Conservation (phyloP, 2,113 vertebrate species). For the Albula glossodonta region DNA sequence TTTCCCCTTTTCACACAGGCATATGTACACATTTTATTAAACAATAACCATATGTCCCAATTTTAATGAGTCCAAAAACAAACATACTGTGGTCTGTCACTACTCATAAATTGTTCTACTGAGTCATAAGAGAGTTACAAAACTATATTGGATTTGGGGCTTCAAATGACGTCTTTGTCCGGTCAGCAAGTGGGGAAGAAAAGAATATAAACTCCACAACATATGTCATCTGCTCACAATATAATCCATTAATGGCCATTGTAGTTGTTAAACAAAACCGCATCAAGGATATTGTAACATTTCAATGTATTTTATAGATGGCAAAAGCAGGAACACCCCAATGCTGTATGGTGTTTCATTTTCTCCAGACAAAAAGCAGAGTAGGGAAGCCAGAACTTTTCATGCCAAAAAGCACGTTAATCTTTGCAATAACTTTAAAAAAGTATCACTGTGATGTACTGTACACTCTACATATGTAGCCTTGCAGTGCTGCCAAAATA, state of each 20-base stretch:
- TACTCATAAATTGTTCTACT: neutral
- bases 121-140: neutral
- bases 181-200: neutral
- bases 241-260: neutral
- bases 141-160: neutral
- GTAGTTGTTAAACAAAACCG: neutral
- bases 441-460: neutral
- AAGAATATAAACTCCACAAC: neutral
- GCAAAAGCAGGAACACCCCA: neutral
- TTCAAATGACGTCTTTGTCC: neutral
- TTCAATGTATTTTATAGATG: neutral
- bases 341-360: neutral
- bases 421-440: neutral
- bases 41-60: neutral
- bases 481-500: neutral
- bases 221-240: neutral
- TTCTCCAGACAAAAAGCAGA: neutral
- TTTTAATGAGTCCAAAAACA: neutral
- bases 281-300: neutral
- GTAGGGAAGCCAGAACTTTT: neutral
- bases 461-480: neutral
- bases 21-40: neutral
- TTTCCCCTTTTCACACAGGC: neutral
- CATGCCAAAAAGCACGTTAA: neutral
- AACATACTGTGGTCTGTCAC: neutral